Conservation (phyloP, 2,888 invertebrate genomes). For the Ophion costatus region DNA sequence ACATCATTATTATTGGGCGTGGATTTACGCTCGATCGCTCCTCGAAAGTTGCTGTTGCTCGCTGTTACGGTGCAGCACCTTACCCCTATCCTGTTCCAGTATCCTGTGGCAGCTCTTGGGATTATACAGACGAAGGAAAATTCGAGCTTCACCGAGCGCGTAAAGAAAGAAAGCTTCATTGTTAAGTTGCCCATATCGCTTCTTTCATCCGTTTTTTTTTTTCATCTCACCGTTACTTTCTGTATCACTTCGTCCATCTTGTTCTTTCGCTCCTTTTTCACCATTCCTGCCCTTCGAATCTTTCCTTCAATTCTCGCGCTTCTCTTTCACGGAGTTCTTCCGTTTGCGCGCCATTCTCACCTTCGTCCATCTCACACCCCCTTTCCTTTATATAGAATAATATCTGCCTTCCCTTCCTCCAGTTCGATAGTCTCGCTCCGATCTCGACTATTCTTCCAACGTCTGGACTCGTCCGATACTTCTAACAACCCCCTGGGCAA, state of each 20-base stretch:
- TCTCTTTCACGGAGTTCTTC: slow-evolving; percentile 9
- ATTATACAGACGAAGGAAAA: slow-evolving; percentile 59
- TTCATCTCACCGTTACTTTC: slow-evolving; percentile 46
- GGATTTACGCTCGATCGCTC: slow-evolving; percentile 77
- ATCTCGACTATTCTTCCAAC: slow-evolving; percentile 56
- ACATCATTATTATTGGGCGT: slow-evolving; percentile 77
- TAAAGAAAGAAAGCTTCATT: slow-evolving; percentile 74
- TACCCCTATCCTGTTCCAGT: slow-evolving; percentile 17
- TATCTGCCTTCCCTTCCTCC: slow-evolving; percentile 8
- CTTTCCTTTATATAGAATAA: background rate
- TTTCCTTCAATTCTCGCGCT: background rate
- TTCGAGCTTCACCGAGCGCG: slow-evolving; percentile 74
- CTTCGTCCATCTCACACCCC: background rate
- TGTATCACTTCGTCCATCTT: slow-evolving; percentile 41
- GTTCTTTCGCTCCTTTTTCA: slow-evolving; percentile 40
- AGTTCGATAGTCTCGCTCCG: slow-evolving; percentile 43
- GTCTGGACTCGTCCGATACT: slow-evolving; percentile 52
- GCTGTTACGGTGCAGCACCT: slow-evolving; percentile 33
- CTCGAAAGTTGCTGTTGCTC: slow-evolving; percentile 73
- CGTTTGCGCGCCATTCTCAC: slow-evolving; percentile 27
- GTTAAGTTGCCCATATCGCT: slow-evolving; percentile 70
- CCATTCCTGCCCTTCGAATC: slow-evolving; percentile 17
- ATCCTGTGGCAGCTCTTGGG: slow-evolving; percentile 43
- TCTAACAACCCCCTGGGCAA: slow-evolving; percentile 60
- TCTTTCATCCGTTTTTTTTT: slow-evolving; percentile 39